Conservation (phyloP, 2,113 vertebrate species). For the Turnix velox region DNA sequence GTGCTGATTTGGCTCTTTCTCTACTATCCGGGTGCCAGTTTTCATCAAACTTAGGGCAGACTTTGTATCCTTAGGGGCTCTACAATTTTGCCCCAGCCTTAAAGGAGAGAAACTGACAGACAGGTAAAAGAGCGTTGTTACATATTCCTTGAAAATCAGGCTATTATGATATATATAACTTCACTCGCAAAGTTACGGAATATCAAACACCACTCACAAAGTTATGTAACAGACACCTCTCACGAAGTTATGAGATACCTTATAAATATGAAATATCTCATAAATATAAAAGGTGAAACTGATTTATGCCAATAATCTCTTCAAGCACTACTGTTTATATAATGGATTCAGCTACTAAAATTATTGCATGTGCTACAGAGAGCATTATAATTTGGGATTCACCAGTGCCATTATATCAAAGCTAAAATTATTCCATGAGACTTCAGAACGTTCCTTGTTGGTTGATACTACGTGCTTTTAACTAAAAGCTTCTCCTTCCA, state of each 20-base stretch:
- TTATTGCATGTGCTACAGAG: constrained; percentile 66
- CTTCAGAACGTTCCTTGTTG: constrained; percentile 70
- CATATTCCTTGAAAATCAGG: constrained; percentile 18
- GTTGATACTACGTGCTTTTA: constrained; percentile 69
- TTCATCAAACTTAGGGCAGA: background rate
- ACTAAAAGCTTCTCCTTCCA: constrained; percentile 69
- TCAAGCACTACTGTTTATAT: constrained; percentile 74
- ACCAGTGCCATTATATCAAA: constrained; percentile 73
- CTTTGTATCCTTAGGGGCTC: background rate
- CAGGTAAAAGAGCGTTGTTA: background rate
- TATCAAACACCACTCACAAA: constrained; percentile 36
- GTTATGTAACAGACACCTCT: constrained; percentile 59
- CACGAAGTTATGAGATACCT: constrained; percentile 12
- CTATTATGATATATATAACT: constrained; percentile 21
- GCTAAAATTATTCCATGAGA: constrained; percentile 72
- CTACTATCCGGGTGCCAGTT: background rate
- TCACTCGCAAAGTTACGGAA: constrained; percentile 19
- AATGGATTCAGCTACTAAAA: constrained; percentile 72
- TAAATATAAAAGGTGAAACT: constrained; percentile 48
- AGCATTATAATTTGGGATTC: constrained; percentile 70
- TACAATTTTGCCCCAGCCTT: background rate
- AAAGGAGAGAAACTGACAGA: background rate
- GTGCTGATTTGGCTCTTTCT: background rate
- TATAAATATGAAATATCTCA: constrained; percentile 73
- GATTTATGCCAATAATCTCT: constrained; percentile 72